Percentiles rank a stretch among this genome's conserved stretches.
phyloP scores from a whole-genome alignment of 2,888 invertebrate genomes.

The Philereme vetulata region DNA sequence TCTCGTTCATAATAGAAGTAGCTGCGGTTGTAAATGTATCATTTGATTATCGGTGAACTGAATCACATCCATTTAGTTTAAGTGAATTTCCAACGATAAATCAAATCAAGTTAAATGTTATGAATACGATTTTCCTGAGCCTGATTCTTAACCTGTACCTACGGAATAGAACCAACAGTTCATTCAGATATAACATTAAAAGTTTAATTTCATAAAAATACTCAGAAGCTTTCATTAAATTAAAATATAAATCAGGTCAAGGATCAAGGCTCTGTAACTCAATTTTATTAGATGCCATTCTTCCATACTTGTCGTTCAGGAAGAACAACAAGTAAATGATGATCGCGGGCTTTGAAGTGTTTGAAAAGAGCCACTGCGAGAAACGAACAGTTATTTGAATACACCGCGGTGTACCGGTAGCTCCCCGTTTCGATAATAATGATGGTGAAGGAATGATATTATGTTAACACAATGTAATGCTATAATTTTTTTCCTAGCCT shows the following conservation, averaged over 20 bases:
- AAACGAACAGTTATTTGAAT: too few relatives aligned
- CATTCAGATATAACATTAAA: slow-evolving; percentile 8
- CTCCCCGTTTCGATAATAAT: too few relatives aligned
- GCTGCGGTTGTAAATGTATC: slow-evolving; percentile 17
- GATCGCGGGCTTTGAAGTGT: too few relatives aligned
- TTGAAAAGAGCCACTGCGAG: too few relatives aligned
- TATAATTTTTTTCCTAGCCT: too few relatives aligned
- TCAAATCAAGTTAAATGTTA: slow-evolving; percentile 23
- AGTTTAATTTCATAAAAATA: slow-evolving; percentile 4
- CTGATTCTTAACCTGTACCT: slow-evolving; percentile 4
- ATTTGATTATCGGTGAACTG: slow-evolving; percentile 18
- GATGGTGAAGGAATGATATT: too few relatives aligned
- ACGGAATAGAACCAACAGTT: slow-evolving; percentile 13
- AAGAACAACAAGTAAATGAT: too few relatives aligned
- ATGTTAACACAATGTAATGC: too few relatives aligned
- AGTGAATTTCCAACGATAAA: slow-evolving; percentile 23
- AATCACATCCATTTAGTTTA: slow-evolving; percentile 20
- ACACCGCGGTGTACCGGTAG: too few relatives aligned
- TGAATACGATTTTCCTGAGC: slow-evolving; percentile 22
- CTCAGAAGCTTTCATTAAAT: neutral
- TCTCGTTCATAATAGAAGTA: neutral
- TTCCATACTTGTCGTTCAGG: too few relatives aligned
- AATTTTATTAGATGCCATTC: too few relatives aligned
- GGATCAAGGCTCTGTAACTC: neutral
- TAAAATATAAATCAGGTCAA: neutral